These are phyloP conservation scores for Petrocephalus sullivani DNA, from an alignment of 2,797 vertebrate species.

Conservation along the genomic window DNA sequence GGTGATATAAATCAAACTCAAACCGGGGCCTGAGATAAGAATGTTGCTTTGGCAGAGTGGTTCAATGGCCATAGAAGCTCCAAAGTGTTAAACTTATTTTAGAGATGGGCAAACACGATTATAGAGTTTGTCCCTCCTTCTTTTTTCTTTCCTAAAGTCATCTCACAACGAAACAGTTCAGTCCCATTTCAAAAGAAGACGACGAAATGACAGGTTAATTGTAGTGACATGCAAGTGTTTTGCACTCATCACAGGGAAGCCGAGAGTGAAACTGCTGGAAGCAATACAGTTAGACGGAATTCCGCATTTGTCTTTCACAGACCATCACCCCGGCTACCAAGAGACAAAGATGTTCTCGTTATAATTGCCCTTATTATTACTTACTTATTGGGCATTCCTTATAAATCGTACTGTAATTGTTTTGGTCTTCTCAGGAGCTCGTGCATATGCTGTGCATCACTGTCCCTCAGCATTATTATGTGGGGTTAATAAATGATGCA, in stretches of 20 bases:
- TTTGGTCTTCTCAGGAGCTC: neutral
- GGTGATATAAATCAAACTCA: constrained; percentile 7
- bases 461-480: neutral
- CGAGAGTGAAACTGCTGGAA: neutral
- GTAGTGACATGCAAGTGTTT: neutral
- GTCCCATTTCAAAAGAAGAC: neutral
- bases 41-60: neutral
- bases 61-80: neutral
- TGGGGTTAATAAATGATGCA: neutral
- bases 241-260: neutral
- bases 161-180: neutral
- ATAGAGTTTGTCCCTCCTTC: neutral
- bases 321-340: neutral
- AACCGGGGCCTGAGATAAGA: neutral
- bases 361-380: neutral
- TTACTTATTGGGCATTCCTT: neutral
- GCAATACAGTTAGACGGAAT: neutral
- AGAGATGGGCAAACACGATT: neutral
- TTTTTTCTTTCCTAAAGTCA: neutral
- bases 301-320: neutral
- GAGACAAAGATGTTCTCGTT: neutral
- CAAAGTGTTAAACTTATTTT: neutral
- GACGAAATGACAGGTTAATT: neutral
- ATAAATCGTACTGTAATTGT: neutral
- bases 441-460: neutral